Conservation (phyloP, 1,140 invertebrate species). For the Heliconius himera region DNA sequence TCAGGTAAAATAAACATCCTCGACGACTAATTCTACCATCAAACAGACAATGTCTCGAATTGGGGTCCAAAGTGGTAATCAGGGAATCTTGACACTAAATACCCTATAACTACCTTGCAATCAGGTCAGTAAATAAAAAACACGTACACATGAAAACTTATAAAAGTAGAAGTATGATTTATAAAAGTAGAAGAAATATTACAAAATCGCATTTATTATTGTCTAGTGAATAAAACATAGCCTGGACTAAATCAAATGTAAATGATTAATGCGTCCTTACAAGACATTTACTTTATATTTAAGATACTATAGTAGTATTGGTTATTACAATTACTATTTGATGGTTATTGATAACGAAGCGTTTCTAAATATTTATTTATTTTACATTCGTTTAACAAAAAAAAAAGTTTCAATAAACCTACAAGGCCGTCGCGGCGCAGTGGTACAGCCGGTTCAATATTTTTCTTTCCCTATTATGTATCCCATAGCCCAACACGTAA, state of each 20-base stretch:
- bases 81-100: neutral
- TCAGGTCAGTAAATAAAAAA: too few species aligned
- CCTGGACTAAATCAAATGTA: neutral
- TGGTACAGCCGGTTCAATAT: too few species aligned
- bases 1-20: neutral
- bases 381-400: neutral
- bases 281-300: neutral
- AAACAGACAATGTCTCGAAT: too few species aligned
- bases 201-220: too few species aligned
- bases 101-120: neutral
- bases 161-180: too few species aligned
- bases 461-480: too few species aligned
- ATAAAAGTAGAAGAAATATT: too few species aligned
- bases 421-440: too few species aligned
- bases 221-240: too few species aligned
- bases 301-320: neutral
- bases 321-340: neutral
- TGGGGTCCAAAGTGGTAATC: neutral
- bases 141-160: too few species aligned
- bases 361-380: neutral
- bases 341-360: neutral
- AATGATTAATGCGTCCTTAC: neutral
- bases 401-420: too few species aligned
- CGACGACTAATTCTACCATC: neutral
- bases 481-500: too few species aligned